These are phyloP conservation scores for Sorex araneus DNA, from an alignment of 2,113 vertebrate genomes.

Conservation along the genomic window DNA sequence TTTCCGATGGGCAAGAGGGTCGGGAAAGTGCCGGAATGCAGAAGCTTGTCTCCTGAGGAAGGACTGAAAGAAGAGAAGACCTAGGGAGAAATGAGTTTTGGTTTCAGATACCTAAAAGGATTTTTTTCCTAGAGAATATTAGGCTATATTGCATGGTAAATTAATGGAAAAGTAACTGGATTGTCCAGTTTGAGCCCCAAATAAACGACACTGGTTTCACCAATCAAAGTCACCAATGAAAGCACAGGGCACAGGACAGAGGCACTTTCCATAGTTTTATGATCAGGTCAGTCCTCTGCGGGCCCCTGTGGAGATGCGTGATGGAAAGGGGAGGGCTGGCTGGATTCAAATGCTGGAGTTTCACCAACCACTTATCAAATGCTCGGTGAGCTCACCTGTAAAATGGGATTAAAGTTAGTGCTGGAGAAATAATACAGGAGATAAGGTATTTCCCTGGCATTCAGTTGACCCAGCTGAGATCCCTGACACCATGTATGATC, in stretches of 20 bases:
- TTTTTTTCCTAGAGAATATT: not conserved
- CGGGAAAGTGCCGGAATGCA: constrained; percentile 3
- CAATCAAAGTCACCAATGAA: not conserved
- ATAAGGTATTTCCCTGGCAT: too few relatives aligned
- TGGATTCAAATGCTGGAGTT: not conserved
- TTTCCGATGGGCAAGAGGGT: constrained; percentile 53
- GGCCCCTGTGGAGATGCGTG: not conserved
- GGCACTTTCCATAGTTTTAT: not conserved
- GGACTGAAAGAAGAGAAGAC: constrained; percentile 28
- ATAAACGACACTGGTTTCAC: not conserved
- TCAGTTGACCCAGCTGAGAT: too few relatives aligned
- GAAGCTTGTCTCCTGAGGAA: constrained; percentile 14
- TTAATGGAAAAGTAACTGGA: constrained; percentile 31
- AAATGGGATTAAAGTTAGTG: not conserved
- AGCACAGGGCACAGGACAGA: accelerated
- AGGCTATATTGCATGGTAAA: not conserved
- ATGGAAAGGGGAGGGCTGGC: not conserved
- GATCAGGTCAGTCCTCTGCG: not conserved
- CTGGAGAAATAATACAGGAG: too few relatives aligned
- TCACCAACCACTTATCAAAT: not conserved
- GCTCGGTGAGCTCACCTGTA: not conserved
- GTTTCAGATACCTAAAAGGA: constrained; percentile 19
- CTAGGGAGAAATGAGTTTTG: constrained; percentile 4
- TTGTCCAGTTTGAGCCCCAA: not conserved
- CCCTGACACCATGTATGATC: too few relatives aligned